Percentiles rank a stretch among this genome's conserved stretches.
These are phyloP conservation scores for Diloba caeruleocephala DNA, from an alignment of 2,888 invertebrate genomes.

Conservation along the genomic window DNA sequence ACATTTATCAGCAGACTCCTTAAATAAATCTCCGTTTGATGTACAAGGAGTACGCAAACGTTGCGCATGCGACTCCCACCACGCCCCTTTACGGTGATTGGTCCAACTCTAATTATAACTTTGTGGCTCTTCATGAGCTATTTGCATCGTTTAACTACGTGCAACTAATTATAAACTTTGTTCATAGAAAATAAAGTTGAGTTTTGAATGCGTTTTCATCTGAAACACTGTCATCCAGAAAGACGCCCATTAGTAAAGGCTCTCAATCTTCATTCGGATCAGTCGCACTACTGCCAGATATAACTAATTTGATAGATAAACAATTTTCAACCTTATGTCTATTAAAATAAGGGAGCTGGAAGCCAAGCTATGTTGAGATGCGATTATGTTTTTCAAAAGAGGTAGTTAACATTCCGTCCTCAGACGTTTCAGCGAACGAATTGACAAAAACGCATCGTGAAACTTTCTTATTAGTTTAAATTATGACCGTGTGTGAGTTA, in stretches of 20 bases:
- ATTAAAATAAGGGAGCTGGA: conserved; percentile 46
- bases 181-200: conserved; percentile 5
- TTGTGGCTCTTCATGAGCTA: conserved; percentile 76
- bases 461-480: conserved; percentile 81
- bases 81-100: conserved; percentile 81
- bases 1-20: conserved; percentile 78
- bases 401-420: conserved; percentile 80
- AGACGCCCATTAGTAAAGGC: conserved; percentile 86
- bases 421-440: conserved; percentile 80
- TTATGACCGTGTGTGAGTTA: conserved; percentile 59
- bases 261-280: conserved; percentile 85
- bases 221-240: conserved; percentile 83
- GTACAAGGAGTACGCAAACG: conserved; percentile 71
- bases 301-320: conserved; percentile 58
- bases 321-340: conserved; percentile 58
- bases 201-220: conserved; percentile 28
- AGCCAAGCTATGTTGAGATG: conserved; percentile 36
- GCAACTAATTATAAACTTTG: conserved; percentile 57
- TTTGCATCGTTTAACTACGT: conserved; percentile 82
- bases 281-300: conserved; percentile 64
- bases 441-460: conserved; percentile 87
- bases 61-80: conserved; percentile 65
- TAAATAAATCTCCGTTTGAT: conserved; percentile 84
- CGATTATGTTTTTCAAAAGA: conserved; percentile 79
- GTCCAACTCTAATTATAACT: conserved; percentile 85